Evolutionary conservation across 2,888 invertebrate genomes (phyloP).

Genomic region (Andrena marginata): DNA sequence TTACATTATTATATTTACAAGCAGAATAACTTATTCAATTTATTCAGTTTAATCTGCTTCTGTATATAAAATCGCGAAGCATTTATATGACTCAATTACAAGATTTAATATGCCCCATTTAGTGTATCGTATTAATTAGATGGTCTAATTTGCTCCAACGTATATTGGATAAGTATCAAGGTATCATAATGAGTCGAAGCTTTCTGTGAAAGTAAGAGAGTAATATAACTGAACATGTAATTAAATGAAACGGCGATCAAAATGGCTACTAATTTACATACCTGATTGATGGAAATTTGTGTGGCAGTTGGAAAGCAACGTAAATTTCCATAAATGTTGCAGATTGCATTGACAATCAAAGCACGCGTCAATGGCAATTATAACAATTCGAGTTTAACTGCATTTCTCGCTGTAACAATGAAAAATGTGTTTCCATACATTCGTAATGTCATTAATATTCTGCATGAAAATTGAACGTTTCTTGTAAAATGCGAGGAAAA

Average conservation of each 20-base stretch:
- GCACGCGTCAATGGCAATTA: neutral
- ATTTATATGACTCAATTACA: too few species aligned
- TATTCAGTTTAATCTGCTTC: too few species aligned
- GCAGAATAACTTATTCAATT: too few species aligned
- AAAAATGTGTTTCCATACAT: neutral
- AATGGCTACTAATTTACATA: neutral
- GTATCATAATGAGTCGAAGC: too few species aligned
- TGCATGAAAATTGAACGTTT: neutral
- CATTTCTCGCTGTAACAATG: neutral
- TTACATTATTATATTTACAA: too few species aligned
- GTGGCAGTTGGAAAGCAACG: neutral
- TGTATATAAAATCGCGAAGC: too few species aligned
- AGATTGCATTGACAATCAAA: neutral
- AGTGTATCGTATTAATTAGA: too few species aligned
- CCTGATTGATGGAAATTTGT: neutral
- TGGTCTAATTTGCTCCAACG: too few species aligned
- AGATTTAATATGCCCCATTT: too few species aligned
- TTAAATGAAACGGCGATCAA: neutral
- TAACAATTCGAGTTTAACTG: slow-evolving; percentile 4
- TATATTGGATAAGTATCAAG: too few species aligned
- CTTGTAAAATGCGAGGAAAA: neutral
- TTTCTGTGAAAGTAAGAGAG: too few species aligned
- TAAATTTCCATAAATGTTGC: neutral
- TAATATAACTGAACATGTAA: neutral
- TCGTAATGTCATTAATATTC: slow-evolving; percentile 6